phyloP scores from a whole-genome alignment of 2,888 invertebrate genomes.

The Amblyjoppa fuscipennis region DNA sequence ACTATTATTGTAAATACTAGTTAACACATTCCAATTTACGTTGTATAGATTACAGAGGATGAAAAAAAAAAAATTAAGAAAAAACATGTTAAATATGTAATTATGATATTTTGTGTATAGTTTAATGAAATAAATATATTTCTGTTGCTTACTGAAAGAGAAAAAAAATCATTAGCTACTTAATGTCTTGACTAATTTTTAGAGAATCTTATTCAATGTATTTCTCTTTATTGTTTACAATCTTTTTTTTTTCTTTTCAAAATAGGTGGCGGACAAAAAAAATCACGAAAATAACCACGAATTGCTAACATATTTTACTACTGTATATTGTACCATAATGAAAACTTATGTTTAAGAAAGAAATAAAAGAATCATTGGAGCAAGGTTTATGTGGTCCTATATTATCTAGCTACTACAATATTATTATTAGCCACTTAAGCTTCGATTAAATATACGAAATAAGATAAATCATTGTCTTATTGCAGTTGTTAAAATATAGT shows the following conservation, averaged over 20 bases:
- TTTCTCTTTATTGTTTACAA: slow-evolving; percentile 51
- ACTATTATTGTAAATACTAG: slow-evolving; percentile 84
- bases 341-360: slow-evolving; percentile 79
- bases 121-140: slow-evolving; percentile 84
- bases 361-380: slow-evolving; percentile 82
- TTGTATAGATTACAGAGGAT: slow-evolving; percentile 82
- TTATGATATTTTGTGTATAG: slow-evolving; percentile 85
- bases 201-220: slow-evolving; percentile 71
- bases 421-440: slow-evolving; percentile 69
- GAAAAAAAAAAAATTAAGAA: slow-evolving; percentile 83
- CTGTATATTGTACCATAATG: slow-evolving; percentile 82
- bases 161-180: slow-evolving; percentile 82
- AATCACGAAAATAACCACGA: slow-evolving; percentile 76
- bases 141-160: slow-evolving; percentile 83
- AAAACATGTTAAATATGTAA: slow-evolving; percentile 85
- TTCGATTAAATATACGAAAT: slow-evolving; percentile 66
- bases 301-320: slow-evolving; percentile 82
- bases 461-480: slow-evolving; percentile 78
- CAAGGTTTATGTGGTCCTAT: slow-evolving; percentile 85
- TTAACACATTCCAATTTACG: slow-evolving; percentile 85
- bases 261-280: slow-evolving; percentile 82
- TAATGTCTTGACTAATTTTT: slow-evolving; percentile 83
- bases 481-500: slow-evolving; percentile 82
- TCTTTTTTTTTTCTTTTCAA: slow-evolving; percentile 62
- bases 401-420: slow-evolving; percentile 77